phyloP scores from a whole-genome alignment of 1,140 invertebrate genomes.

The Arctopsyche grandis region DNA sequence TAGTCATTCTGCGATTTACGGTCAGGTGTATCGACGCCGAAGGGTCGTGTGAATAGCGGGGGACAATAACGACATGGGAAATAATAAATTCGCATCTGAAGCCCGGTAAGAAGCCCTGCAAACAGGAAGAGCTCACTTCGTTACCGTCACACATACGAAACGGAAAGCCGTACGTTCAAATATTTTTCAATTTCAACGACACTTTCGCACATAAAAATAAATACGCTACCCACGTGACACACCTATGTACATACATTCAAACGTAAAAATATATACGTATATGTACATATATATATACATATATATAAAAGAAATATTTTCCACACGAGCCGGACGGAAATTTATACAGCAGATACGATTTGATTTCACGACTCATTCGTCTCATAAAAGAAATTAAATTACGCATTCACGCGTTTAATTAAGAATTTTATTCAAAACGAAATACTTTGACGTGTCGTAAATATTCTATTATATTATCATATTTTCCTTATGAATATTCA shows the following conservation, averaged over 20 bases:
- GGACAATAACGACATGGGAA: neutral
- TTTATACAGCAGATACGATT: no score
- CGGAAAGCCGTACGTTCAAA: neutral
- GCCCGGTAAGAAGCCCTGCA: neutral
- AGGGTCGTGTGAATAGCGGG: neutral
- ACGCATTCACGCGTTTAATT: no score
- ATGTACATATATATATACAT: neutral
- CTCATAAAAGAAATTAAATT: no score
- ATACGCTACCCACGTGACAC: neutral
- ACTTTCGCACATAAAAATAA: no score
- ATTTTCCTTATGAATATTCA: slow-evolving; percentile 8
- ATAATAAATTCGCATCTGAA: slow-evolving; percentile 4
- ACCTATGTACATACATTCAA: neutral
- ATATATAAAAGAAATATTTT: neutral
- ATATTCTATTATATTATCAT: neutral
- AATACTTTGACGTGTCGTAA: neutral
- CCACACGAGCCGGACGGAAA: no score
- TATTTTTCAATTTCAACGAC: no score
- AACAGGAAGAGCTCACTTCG: neutral
- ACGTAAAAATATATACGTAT: neutral
- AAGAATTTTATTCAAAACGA: no score
- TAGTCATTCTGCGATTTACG: slow-evolving; percentile 34
- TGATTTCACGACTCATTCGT: no score
- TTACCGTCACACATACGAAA: neutral
- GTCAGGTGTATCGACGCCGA: slow-evolving; percentile 12